Percentiles rank a stretch among this genome's conserved stretches.
These are phyloP conservation scores for Naja naja DNA, from an alignment of 2,113 vertebrate genomes.

Conservation along the genomic window DNA sequence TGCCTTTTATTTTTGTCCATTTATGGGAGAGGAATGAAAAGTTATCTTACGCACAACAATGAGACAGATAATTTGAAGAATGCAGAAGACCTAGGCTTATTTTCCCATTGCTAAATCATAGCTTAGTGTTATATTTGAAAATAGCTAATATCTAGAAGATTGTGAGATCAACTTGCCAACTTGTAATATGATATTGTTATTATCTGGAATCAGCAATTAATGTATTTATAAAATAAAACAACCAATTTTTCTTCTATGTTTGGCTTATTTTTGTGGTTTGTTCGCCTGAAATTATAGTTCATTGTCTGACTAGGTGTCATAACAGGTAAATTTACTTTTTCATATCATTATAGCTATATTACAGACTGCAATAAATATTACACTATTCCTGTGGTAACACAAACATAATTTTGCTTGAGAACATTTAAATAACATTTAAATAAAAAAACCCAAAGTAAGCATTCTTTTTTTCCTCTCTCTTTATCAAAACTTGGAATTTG, in stretches of 20 bases:
- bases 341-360: constrained; percentile 40
- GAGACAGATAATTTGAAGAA: neutral
- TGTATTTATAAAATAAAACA: constrained; percentile 30
- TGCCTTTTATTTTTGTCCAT: neutral
- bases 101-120: neutral
- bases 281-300: constrained; percentile 42
- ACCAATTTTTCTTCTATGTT: neutral
- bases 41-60: neutral
- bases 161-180: neutral
- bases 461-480: neutral
- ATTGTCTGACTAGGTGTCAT: constrained; percentile 5
- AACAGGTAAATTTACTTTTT: constrained; percentile 46
- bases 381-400: constrained; percentile 40
- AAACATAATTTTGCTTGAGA: constrained; percentile 46
- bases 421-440: constrained; percentile 50
- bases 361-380: constrained; percentile 43
- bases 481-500: neutral
- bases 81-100: neutral
- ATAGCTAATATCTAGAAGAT: neutral
- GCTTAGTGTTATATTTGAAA: neutral
- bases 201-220: constrained; percentile 15
- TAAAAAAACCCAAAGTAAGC: constrained; percentile 44
- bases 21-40: neutral
- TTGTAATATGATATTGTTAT: constrained; percentile 3
- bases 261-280: constrained; percentile 11